Base-by-base conservation (phyloP, 2,797 vertebrate species). In the Peromyscus attwateri region DNA sequence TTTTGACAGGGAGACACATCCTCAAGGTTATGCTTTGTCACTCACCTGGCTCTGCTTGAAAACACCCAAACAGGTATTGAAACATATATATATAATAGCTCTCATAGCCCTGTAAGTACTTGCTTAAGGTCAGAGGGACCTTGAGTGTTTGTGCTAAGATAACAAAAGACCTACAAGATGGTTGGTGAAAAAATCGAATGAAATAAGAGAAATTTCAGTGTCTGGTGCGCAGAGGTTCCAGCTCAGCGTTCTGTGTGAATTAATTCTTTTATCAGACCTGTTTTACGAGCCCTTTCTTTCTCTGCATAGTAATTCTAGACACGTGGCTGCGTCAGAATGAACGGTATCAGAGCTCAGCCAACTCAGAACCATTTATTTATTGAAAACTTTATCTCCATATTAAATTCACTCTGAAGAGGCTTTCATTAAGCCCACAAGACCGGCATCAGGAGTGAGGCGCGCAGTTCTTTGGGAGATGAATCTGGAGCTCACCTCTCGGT, bases 321-420 rank as follows among this genome's bases (percentile, higher is more conserved):
- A 97, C 96, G 84, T 16, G 46, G 90, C 79, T 23, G 6, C 76
- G 77, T 71, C 60, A 95, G 93, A 96, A 95, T 89, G 87, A 75
- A 87, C 97, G 94, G 93, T 93, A 96, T 85, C 46, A 62, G 96
- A 94, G 96, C 73, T 92, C 96, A 96, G 95, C 70, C 97, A 97
- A 97, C 64, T 94, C 29, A 0, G 94, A 85, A 2, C 43, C 92
- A 79, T 93, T 97, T 97, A 96, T 98, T 98, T 97, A 97, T 94
- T 94, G 91, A 89, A 6, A 97, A 98, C 93, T 98, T 98, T 97
- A 97, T 97, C 90, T 98, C 95, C 95, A 49, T 92, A 95, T 98
- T 98, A 98, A 98, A 97, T 98, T 97, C 97, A 97, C 3, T 5
- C 91, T 85, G 89, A 97, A 97, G 94, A 98, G 95, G 43, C 40